phyloP scores from a whole-genome alignment of 2,113 vertebrate species.

The Podilymbus podiceps region DNA sequence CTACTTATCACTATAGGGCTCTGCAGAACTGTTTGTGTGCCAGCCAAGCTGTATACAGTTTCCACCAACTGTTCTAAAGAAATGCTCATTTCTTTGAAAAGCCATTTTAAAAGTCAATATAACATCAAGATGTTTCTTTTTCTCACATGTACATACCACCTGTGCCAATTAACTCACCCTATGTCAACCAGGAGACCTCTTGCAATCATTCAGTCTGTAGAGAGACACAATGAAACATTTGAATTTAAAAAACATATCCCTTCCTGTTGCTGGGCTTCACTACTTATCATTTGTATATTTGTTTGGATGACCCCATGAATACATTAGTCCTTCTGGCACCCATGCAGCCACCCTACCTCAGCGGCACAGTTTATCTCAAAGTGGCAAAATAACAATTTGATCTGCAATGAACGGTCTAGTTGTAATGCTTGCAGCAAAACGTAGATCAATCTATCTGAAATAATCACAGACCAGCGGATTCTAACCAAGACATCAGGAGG shows the following conservation, averaged over 20 bases:
- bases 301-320: not conserved
- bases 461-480: not conserved
- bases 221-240: fast-evolving
- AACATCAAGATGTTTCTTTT: not conserved
- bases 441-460: not conserved
- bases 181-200: not conserved
- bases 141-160: not conserved
- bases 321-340: not conserved
- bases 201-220: not conserved
- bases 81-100: not conserved
- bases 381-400: not conserved
- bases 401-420: not conserved
- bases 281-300: not conserved
- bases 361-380: not conserved
- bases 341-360: not conserved
- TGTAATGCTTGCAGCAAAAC: not conserved
- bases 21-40: not conserved
- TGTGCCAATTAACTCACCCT: not conserved
- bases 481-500: not conserved
- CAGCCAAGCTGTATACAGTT: not conserved
- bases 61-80: not conserved
- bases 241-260: not conserved
- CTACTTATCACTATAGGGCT: not conserved
- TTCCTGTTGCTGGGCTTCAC: not conserved
- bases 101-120: not conserved